phyloP scores from a whole-genome alignment of 2,888 invertebrate genomes.

The Pharmacophagus antenor region DNA sequence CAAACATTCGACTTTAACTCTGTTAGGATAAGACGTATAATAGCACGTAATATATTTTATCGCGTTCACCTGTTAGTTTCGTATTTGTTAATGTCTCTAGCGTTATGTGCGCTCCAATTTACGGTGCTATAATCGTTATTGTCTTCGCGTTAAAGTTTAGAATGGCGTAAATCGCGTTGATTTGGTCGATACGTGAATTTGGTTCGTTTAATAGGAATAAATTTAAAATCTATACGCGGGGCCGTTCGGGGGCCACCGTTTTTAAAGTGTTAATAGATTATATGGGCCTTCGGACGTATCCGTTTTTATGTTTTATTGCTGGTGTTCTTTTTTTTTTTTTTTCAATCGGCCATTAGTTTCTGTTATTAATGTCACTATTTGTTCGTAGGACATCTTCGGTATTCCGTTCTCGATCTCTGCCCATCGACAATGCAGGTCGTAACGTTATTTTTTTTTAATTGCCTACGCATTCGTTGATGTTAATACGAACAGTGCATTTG shows the following conservation, averaged over 20 bases:
- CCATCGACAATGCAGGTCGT: neutral
- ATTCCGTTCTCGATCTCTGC: conserved; percentile 5
- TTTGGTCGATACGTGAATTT: conserved; percentile 27
- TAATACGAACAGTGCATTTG: too few species aligned
- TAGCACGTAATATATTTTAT: conserved; percentile 25
- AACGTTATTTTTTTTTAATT: neutral
- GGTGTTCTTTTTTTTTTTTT: conserved; percentile 38
- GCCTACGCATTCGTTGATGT: neutral
- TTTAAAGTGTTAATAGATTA: conserved; percentile 73
- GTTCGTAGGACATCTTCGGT: conserved; percentile 30
- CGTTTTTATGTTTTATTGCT: conserved; percentile 39
- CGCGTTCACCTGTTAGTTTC: conserved; percentile 25
- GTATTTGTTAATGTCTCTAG: conserved; percentile 39
- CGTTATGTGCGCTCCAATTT: conserved; percentile 34
- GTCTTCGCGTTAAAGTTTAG: conserved; percentile 5
- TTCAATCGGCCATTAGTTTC: conserved; percentile 37
- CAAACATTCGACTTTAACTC: conserved; percentile 32
- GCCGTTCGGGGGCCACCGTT: conserved; percentile 59
- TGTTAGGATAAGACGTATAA: conserved; percentile 35
- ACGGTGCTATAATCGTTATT: conserved; percentile 14
- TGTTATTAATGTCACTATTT: conserved; percentile 35
- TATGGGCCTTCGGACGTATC: conserved; percentile 32
- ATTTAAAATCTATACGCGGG: conserved; percentile 65
- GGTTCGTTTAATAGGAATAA: conserved; percentile 58
- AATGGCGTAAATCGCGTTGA: neutral